phyloP scores from a whole-genome alignment of 1,140 invertebrate species.

The Drosophila equinoxialis region DNA sequence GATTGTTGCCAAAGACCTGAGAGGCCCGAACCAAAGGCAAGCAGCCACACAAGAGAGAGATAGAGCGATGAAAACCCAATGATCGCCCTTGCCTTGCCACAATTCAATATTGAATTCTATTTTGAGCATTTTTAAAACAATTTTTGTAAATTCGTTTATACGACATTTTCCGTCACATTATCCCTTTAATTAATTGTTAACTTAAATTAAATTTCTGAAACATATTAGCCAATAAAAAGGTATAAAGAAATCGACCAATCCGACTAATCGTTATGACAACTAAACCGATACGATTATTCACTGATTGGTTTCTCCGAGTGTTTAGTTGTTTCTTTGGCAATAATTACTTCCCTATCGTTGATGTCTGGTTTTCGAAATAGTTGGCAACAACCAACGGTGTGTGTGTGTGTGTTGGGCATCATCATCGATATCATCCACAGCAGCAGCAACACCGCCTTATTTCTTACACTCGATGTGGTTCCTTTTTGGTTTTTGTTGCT shows the following conservation, averaged over 20 bases:
- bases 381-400: neutral
- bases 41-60: neutral
- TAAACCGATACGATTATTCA: too few relatives aligned
- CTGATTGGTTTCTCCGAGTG: neutral
- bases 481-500: conserved; percentile 16
- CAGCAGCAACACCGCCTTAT: neutral
- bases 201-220: too few relatives aligned
- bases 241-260: too few relatives aligned
- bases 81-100: neutral
- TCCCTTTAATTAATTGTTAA: too few relatives aligned
- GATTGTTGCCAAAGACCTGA: conserved; percentile 10
- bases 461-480: neutral
- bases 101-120: neutral
- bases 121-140: neutral
- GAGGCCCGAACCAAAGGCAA: neutral
- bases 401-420: neutral
- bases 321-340: neutral
- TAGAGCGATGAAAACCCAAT: neutral
- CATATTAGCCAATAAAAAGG: too few relatives aligned
- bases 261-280: too few relatives aligned
- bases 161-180: too few relatives aligned
- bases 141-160: neutral
- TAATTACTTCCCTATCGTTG: neutral
- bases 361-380: neutral
- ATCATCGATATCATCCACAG: neutral